Percentiles rank a stretch among this genome's conserved stretches.
phyloP scores from a whole-genome alignment of 1,140 invertebrate species.

The Hycleus cichorii region DNA sequence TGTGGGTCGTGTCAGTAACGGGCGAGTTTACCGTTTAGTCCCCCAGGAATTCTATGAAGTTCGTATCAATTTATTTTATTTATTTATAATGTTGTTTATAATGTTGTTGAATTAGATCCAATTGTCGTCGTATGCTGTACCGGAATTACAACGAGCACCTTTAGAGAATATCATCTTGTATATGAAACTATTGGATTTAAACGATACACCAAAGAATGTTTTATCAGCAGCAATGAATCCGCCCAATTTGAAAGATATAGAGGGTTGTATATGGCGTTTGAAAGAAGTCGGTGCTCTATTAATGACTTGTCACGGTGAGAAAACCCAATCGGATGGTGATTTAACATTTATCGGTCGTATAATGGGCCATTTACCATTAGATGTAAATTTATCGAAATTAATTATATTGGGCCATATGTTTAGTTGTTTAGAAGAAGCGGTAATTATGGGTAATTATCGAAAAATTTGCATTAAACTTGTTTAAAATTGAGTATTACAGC shows the following conservation, averaged over 20 bases:
- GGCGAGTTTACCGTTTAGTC: slow-evolving; percentile 82
- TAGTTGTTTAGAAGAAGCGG: slow-evolving; percentile 72
- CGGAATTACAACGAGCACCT: slow-evolving; percentile 76
- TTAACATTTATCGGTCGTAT: slow-evolving; percentile 80
- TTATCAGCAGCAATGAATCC: slow-evolving; percentile 80
- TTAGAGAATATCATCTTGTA: slow-evolving; percentile 77
- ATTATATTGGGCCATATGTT: slow-evolving; percentile 85
- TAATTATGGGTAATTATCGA: slow-evolving; percentile 71
- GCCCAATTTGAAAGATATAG: slow-evolving; percentile 75
- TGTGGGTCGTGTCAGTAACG: slow-evolving; percentile 77
- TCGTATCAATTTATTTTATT: slow-evolving; percentile 5
- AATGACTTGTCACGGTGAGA: slow-evolving; percentile 47
- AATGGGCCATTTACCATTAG: slow-evolving; percentile 75
- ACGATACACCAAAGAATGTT: slow-evolving; percentile 66
- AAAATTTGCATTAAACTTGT: slow-evolving; percentile 17
- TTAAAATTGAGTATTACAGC: slow-evolving; percentile 40
- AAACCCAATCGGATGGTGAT: slow-evolving; percentile 70
- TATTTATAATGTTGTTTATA: neutral
- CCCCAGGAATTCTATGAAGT: slow-evolving; percentile 61
- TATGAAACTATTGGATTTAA: slow-evolving; percentile 77
- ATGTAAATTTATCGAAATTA: slow-evolving; percentile 74
- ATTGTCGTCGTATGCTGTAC: slow-evolving; percentile 36
- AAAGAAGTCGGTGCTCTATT: slow-evolving; percentile 79
- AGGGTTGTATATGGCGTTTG: slow-evolving; percentile 68
- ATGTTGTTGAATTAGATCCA: slow-evolving; percentile 10